Base-by-base conservation (phyloP, 2,888 invertebrate species). In the Aleiodes testaceus region DNA sequence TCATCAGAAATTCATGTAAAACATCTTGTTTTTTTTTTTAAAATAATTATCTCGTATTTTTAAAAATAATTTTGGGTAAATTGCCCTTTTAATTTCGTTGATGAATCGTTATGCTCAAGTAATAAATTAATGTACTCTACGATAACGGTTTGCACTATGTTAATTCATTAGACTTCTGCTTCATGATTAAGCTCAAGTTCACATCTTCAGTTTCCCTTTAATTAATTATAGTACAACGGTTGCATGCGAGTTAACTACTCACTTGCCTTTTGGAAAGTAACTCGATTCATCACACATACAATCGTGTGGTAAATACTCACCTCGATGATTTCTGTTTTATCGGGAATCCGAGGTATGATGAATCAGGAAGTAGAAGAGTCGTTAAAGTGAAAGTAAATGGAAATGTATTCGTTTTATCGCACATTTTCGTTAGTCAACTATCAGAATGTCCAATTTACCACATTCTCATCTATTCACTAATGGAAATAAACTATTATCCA, bases 141-240 rank as follows among this genome's bases (percentile, higher is more conserved):
- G 47, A 64, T 67, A 70, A 66, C 45, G 63, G 44, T 22, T 63
- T 18, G 45, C 22, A 44, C 44, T 63, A 72, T 70, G 72, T 74
- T 74, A 74, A 76, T 75, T 76, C 74, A 76, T 74, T 75, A 73
- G 45, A 59, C 69, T 71, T 69, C 66, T 61, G 65, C 72, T 76
- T 61, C 61, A 55, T 69, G 74, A 75, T 74, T 75, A 73, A 30
- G 36, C 30, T 16, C 64, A 22, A 64, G 64, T 50, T 66, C 47
- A 52, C 42, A 42, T 59, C 59, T 42, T 18, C 36, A 7, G 14
- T 42, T 59, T 59, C 26, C 59, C 59, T 6, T 42, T 59, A 59
- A 59, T 59, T 36, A 36, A 59, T 36, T 59, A 59, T 42, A 59
- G 59, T 59, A 26, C 42, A 11, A 18, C 42, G 42, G 36, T 59